Evolutionary conservation across 2,113 vertebrate species (phyloP).

Genomic region (Melanerpes formicivorus): DNA sequence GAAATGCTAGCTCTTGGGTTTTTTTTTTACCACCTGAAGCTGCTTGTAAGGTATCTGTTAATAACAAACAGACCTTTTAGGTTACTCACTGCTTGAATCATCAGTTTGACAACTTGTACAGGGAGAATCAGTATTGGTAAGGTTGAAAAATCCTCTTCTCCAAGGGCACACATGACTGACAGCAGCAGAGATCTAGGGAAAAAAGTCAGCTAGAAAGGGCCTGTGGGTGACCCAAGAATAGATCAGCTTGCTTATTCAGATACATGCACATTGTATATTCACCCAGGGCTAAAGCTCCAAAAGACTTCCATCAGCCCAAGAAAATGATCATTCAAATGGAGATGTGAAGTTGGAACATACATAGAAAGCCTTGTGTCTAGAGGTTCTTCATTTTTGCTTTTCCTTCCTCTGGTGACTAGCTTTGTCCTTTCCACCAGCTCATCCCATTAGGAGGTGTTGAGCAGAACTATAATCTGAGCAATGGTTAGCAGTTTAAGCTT

Average conservation of each 20-base stretch:
- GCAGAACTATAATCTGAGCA: neutral
- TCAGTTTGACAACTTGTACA: neutral
- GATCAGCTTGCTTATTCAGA: neutral
- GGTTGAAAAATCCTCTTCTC: neutral
- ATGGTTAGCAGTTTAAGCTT: neutral
- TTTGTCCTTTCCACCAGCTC: neutral
- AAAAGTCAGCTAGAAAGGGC: neutral
- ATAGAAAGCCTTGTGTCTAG: neutral
- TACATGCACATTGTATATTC: neutral
- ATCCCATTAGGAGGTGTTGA: neutral
- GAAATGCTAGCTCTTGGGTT: rapidly evolving
- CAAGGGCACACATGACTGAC: neutral
- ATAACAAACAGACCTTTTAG: neutral
- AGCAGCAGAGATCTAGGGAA: neutral
- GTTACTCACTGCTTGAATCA: neutral
- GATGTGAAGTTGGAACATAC: neutral
- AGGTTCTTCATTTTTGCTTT: neutral
- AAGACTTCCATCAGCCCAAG: neutral
- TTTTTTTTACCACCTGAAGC: neutral
- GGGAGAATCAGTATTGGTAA: neutral
- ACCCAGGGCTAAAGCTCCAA: neutral
- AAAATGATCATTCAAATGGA: neutral
- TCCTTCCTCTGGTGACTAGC: neutral
- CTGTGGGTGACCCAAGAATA: neutral
- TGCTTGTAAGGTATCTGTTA: neutral